Base-by-base conservation (phyloP, 2,888 invertebrate genomes). In the Thera obeliscata region DNA sequence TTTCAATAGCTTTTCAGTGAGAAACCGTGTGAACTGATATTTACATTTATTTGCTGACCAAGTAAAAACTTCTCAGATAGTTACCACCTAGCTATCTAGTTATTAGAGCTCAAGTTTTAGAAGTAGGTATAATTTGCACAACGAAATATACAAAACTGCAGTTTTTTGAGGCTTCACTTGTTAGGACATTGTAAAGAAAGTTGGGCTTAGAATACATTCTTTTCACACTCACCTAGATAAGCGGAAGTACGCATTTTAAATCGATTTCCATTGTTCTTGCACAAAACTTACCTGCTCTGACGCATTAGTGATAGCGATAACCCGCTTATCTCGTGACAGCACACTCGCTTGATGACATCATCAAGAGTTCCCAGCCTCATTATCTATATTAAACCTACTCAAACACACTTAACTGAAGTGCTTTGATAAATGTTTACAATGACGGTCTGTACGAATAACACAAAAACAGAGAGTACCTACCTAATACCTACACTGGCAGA, bases 1-100 rank as follows among this genome's bases (percentile, higher is more conserved):
- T 87, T 87, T 91, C 88, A 88, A 89, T 88, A 83, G 82, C 81
- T 79, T 79, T 80, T 81, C 77, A 78, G 78, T 76, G 79, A 80
- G 81, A 87, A 87, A 82, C 81, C 83, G 82, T 86, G 83, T 81
- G 84, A 85, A 70, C 66, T 57, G 62, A 61, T 64, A 66, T 64
- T 70, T 70, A 67, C 67, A 61, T 60, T 58, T 58, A 59, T 56
- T 55, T 52, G 41, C 49, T 61, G 67, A 63, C 65, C 62, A 61
- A 36, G 46, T 56, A 56, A 65, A 48, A 33, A 38, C 4, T 38
- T 6, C n/a, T 55, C n/a, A 22, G 33, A 8, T 52, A 12, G 38
- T 5, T 38, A 38, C 3, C 38, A 46, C 33, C 8, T 33, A 33
- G n/a, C 11, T 22, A 4, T 5, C 7, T 50, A 22, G 6, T 50